Evolutionary conservation across 1,140 invertebrate species (phyloP), one percentile per base, ranked within the genome.

Genomic region (Macrobrachium rosenbergii): DNA sequence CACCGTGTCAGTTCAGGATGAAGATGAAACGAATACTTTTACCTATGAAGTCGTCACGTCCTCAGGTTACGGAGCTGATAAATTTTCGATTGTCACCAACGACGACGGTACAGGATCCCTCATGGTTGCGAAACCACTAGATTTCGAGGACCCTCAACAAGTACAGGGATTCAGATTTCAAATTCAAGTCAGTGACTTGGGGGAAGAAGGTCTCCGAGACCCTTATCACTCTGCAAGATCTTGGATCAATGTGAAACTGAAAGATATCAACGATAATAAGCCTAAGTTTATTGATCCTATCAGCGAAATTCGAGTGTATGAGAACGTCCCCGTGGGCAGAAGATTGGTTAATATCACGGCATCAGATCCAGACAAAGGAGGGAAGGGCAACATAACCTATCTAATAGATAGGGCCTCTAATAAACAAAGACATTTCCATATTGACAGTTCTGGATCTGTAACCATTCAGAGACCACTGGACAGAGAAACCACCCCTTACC

Each of bases 1-100:
- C 2, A 98, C 97, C 2, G 97, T 98, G 0, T 98, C 97, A 0
- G 97, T 98, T 37, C 97, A 98, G 91, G 97, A 99, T 91, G 97
- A 98, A 92, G 97, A 99, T 91, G 97, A 98, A 93, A 98, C 97
- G 2, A 98, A 98, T 92, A 98, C 98, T 92, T 98, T 98, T 93
- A 97, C 98, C 91, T 99, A 98, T 91, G 98, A 98, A 93, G 95
- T 98, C 11, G 96, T 98, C 89, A 97, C 98, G 92, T 97, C 96
- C 91, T 97, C 96, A 91, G 97, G 97, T 67, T 98, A 97, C 91
- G 97, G 97, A 69, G 97, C 97, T 73, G 97, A 98, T 91, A 98
- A 98, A 92, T 98, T 98, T 91, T 98, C 97, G 6, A 99, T 99
- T 97, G 97, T 98, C 28, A 94, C 97, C 76, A 98, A 98, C 91